These are phyloP conservation scores for Pelmatolapia mariae DNA, from an alignment of 2,113 vertebrate species.

Conservation along the genomic window DNA sequence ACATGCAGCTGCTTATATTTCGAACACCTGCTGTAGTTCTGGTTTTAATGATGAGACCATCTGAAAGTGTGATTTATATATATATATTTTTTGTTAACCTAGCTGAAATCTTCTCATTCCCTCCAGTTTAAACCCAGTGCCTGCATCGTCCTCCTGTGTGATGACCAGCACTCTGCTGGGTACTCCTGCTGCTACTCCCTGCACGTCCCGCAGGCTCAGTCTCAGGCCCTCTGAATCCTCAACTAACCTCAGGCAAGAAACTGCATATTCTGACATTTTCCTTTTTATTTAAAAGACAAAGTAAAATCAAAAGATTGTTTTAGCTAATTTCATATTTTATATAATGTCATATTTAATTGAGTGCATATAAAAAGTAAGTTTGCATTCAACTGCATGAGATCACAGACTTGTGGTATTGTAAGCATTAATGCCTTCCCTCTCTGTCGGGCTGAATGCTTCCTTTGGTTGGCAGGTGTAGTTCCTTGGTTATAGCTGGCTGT, in stretches of 20 bases:
- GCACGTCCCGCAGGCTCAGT: constrained; percentile 86
- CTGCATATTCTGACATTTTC: neutral
- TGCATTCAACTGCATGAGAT: neutral
- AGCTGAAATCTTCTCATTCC: neutral
- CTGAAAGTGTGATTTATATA: neutral
- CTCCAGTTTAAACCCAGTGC: constrained; percentile 82
- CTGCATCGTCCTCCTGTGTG: constrained; percentile 77
- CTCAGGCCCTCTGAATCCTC: constrained; percentile 93
- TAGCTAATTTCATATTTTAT: neutral
- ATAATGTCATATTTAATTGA: neutral
- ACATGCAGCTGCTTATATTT: neutral
- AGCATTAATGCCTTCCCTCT: neutral
- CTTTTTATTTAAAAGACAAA: neutral
- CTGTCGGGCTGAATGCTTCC: neutral
- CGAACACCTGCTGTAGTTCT: neutral
- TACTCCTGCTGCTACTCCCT: constrained; percentile 85
- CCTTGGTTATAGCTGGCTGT: neutral
- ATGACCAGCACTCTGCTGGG: constrained; percentile 80
- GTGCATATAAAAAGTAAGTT: neutral
- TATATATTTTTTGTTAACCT: neutral
- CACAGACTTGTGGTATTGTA: neutral
- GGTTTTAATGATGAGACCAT: neutral
- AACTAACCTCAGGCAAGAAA: constrained; percentile 80
- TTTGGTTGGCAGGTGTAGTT: neutral
- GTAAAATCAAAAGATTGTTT: neutral